Base-by-base conservation (phyloP, 2,797 vertebrate genomes). In the Lagocephalus sceleratus region DNA sequence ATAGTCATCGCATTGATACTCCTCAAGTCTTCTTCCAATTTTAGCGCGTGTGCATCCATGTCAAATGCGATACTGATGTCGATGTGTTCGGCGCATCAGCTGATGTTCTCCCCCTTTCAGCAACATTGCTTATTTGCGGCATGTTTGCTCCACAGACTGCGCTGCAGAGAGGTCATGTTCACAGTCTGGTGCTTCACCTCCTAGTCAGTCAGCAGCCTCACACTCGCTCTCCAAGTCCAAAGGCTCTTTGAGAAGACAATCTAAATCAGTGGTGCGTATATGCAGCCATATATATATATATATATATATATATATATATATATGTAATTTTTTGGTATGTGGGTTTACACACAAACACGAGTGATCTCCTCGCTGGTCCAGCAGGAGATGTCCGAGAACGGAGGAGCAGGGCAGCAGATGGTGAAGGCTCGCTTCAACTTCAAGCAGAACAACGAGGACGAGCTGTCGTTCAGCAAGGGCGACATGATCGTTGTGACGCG, bases 351-450 rank as follows among this genome's bases (percentile, higher is more conserved):
- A 14, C 10, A 14, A 35, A 35, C 32, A 35, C 9, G 32, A 35
- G 32, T 12, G 9, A 2, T 35, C 12, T 12, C 32, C 32, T 35
- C 32, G 8, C 39, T 40, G 47, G 16, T 2, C 16, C 6, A 63
- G 75, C 84, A 99, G 97, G 97, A 98, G 74, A 99, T 99, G 97
- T 92, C 93, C 0, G 95, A 99, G 87, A 99, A 97, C 83, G 95
- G 95, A 54, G 90, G 90, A 26, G 73, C 79, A 0, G 84, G 83
- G 62, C 94, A 93, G 77, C 71, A 91, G 85, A 81, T 96, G 87
- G 97, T 99, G 73, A 98, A 96, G 84, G 97, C 96, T 21, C 93
- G 94, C 85, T 99, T 97, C 87, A 95, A 95, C 89, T 99, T 99
- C 87, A 97, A 96, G 82, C 95, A 98, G 88, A 98, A 93, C 78